Evolutionary conservation across 2,888 invertebrate species (phyloP).

Genomic region (Piscicola geometra): DNA sequence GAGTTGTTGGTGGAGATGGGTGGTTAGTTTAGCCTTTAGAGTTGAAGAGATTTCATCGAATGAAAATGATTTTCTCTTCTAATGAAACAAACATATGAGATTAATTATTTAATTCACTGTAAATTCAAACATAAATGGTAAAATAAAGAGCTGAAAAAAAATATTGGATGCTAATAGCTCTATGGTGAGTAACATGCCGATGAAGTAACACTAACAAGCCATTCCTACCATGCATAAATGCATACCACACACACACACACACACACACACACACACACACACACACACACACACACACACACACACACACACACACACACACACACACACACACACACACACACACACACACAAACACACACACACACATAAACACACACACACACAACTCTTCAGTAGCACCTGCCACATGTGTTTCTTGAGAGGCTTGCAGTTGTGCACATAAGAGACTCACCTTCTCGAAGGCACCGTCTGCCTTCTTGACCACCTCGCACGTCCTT

Average conservation of each 20-base stretch:
- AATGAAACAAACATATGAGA: too few relatives aligned
- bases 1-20: too few relatives aligned
- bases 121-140: too few relatives aligned
- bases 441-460: constrained; percentile 5
- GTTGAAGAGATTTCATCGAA: too few relatives aligned
- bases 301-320: neutral
- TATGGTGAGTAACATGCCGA: too few relatives aligned
- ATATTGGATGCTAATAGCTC: too few relatives aligned
- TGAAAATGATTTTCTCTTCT: too few relatives aligned
- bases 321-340: neutral
- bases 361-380: neutral
- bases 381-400: neutral
- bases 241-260: neutral
- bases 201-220: too few relatives aligned
- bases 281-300: neutral
- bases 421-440: neutral
- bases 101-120: too few relatives aligned
- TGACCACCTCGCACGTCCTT: constrained; percentile 11
- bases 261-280: neutral
- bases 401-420: constrained; percentile 11
- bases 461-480: constrained; percentile 10
- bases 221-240: too few relatives aligned
- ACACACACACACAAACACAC: neutral
- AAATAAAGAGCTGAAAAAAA: too few relatives aligned
- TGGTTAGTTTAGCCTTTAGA: too few relatives aligned